A percentile compares a stretch with the other conserved stretches of the same genome.
phyloP scores from a whole-genome alignment of 2,113 vertebrate genomes.

The Sylvia atricapilla region DNA sequence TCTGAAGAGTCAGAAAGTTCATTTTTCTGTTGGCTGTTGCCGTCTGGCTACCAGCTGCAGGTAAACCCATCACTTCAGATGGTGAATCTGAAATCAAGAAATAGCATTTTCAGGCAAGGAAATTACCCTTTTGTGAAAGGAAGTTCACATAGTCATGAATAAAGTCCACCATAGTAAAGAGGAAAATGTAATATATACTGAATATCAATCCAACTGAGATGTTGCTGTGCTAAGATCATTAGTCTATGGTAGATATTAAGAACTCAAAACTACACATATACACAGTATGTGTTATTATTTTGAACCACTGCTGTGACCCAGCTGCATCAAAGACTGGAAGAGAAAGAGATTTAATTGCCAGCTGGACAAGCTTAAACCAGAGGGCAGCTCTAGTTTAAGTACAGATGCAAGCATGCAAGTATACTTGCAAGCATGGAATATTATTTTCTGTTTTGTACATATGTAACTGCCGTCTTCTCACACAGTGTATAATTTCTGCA shows the following conservation, averaged over 20 bases:
- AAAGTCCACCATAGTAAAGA: background rate
- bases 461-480: background rate
- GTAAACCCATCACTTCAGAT: conserved; percentile 53
- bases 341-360: background rate
- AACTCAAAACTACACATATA: background rate
- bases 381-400: background rate
- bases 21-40: conserved; percentile 7
- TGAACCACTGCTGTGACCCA: background rate
- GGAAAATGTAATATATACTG: background rate
- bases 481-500: background rate
- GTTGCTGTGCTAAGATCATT: conserved; percentile 19
- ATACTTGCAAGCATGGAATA: background rate
- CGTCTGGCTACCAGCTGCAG: conserved; percentile 40
- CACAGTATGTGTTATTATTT: background rate
- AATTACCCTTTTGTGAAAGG: conserved; percentile 41
- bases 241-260: background rate
- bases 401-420: background rate
- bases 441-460: background rate
- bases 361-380: background rate
- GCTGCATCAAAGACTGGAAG: background rate
- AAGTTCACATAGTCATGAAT: conserved; percentile 12
- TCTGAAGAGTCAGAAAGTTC: conserved; percentile 41
- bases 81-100: conserved; percentile 33
- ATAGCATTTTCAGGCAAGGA: conserved; percentile 35
- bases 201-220: background rate